Base-by-base conservation (phyloP, 2,888 invertebrate genomes). In the Cantharis rustica region DNA sequence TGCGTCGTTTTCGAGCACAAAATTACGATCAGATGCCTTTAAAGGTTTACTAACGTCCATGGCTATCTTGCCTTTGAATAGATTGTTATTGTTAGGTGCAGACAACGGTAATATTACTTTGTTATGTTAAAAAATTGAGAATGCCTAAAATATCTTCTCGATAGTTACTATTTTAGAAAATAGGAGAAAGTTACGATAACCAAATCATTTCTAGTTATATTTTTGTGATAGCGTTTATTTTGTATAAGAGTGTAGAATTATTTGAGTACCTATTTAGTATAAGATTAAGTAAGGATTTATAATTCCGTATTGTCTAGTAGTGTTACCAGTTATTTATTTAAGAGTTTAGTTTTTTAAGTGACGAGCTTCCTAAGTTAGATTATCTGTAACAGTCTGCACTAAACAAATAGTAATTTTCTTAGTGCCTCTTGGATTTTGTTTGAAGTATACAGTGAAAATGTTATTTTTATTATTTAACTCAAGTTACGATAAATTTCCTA, bases 31-130 rank as follows among this genome's bases (percentile, higher is more conserved):
- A 0, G 98, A 98, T 86, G 94, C 95, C 2, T 96, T 98, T 87
- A 95, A 94, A 84, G 98, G 98, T 7, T 94, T 97, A 10, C 90
- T 99, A 13, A 98, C 98, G 10, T 94, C 96, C 66, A 94, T 98
- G 93, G 92, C 95, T 0, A 92, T 98, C 63, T 89, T 99, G 81
- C 98, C 98, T 2, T 89, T 98, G 5, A 99, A 99, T 88, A 92
- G 96, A 84, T 90, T 97, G 75, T 90, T 99, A 73, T 89, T 99
- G 17, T 89, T 98, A 20, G 99, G 98, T 11, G 95, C 98, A 63
- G 98, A 98, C 86, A 96, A 95, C 84, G 99, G 99, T 16, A 93
- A 92, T 81, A 95, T 96, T 81, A 93, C 92, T 80, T 89, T 96
- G 77, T 89, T 96, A 63, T 96, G 96, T 90, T 96, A 90, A 91